phyloP scores from a whole-genome alignment of 2,113 vertebrate genomes.

The Bambusicola thoracicus region DNA sequence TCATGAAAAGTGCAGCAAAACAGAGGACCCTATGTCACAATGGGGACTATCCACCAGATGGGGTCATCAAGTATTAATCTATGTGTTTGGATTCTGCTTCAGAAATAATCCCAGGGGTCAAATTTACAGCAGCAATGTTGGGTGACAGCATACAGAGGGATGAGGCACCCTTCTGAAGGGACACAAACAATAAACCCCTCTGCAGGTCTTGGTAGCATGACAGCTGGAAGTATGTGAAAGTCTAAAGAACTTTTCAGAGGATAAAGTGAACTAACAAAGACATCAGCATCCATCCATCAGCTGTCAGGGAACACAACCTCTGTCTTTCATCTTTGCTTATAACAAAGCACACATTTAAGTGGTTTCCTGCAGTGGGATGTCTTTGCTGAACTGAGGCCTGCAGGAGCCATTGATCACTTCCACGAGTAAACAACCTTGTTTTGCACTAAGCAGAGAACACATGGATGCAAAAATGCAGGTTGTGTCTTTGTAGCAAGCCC shows the following conservation, averaged over 20 bases:
- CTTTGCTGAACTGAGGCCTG: not conserved
- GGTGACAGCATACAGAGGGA: not conserved
- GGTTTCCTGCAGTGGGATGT: conserved; percentile 5
- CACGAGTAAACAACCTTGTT: conserved; percentile 44
- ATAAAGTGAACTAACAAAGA: not conserved
- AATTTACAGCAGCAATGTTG: not conserved
- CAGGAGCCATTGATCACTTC: conserved; percentile 55
- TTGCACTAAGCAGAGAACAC: not conserved
- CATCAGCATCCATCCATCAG: not conserved
- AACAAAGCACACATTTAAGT: conserved; percentile 7
- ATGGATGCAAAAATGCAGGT: not conserved
- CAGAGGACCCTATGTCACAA: fast-evolving
- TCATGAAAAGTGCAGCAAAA: not conserved
- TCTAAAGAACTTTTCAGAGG: not conserved
- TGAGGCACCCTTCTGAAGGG: not conserved
- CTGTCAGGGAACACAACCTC: conserved; percentile 1
- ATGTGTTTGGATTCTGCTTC: not conserved
- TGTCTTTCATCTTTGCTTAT: not conserved
- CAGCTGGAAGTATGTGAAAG: not conserved
- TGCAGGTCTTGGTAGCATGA: fast-evolving
- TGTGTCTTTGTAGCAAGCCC: not conserved
- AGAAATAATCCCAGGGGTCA: not conserved
- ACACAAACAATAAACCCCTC: not conserved
- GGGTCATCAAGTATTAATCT: not conserved
- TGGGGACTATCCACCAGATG: not conserved